phyloP scores from a whole-genome alignment of 2,888 invertebrate genomes.

The Noctua comes region DNA sequence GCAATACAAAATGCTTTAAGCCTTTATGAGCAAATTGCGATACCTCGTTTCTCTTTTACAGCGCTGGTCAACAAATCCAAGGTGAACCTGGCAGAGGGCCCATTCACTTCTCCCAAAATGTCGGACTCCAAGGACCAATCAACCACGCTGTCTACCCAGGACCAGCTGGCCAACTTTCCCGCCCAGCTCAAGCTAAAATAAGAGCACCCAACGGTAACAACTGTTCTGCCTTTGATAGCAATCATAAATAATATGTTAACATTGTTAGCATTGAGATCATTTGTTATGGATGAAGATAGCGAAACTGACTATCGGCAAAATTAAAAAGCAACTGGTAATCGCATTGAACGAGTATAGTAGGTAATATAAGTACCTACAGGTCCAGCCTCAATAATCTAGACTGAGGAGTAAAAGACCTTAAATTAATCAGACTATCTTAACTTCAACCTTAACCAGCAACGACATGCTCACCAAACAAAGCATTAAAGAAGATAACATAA shows the following conservation, averaged over 20 bases:
- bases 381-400: neutral
- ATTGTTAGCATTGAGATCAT: neutral
- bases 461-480: neutral
- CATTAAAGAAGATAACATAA: neutral
- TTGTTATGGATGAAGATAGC: neutral
- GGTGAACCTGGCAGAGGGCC: slow-evolving; percentile 59
- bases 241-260: neutral
- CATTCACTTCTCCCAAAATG: slow-evolving; percentile 72
- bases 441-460: neutral
- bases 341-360: neutral
- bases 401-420: neutral
- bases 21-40: neutral
- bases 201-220: slow-evolving; percentile 48
- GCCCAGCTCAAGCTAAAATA: slow-evolving; percentile 43
- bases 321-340: neutral
- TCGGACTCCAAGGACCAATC: slow-evolving; percentile 73
- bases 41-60: slow-evolving; percentile 31
- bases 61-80: slow-evolving; percentile 64
- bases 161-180: slow-evolving; percentile 62
- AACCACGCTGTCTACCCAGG: slow-evolving; percentile 62
- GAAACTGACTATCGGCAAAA: neutral
- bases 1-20: too few species aligned
- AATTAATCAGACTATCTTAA: neutral
- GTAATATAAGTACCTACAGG: neutral
- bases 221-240: neutral